phyloP scores from a whole-genome alignment of 2,888 invertebrate species.

The Cinara cedri region DNA sequence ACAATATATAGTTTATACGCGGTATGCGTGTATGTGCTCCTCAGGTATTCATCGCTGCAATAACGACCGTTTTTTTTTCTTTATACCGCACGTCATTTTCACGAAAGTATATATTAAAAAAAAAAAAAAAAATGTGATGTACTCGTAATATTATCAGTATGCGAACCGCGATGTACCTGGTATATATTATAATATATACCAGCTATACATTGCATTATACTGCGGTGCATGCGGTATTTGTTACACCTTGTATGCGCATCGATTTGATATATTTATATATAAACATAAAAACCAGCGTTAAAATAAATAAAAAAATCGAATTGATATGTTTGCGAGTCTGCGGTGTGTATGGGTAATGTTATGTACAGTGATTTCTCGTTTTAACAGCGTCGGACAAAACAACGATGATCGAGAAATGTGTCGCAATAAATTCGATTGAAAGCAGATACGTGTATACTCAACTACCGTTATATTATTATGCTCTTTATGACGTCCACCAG shows the following conservation, averaged over 20 bases:
- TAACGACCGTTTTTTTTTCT: conserved; percentile 12
- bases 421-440: too few species aligned
- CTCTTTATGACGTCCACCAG: too few species aligned
- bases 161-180: neutral
- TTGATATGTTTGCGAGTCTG: conserved; percentile 14
- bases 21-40: neutral
- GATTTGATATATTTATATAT: too few species aligned
- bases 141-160: conserved; percentile 20
- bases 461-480: too few species aligned
- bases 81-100: conserved; percentile 4
- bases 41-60: conserved; percentile 2
- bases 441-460: too few species aligned
- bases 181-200: too few species aligned
- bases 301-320: conserved; percentile 12
- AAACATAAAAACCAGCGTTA: neutral
- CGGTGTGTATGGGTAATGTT: too few species aligned
- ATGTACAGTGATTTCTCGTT: conserved; percentile 18
- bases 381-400: neutral
- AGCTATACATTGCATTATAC: conserved; percentile 16
- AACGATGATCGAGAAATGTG: neutral
- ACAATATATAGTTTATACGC: conserved; percentile 26
- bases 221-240: too few species aligned
- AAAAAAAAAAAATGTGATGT: too few species aligned
- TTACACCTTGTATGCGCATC: conserved; percentile 19
- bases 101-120: neutral